Evolutionary conservation across 2,888 invertebrate species (phyloP).

Genomic region (Panopea generosa): DNA sequence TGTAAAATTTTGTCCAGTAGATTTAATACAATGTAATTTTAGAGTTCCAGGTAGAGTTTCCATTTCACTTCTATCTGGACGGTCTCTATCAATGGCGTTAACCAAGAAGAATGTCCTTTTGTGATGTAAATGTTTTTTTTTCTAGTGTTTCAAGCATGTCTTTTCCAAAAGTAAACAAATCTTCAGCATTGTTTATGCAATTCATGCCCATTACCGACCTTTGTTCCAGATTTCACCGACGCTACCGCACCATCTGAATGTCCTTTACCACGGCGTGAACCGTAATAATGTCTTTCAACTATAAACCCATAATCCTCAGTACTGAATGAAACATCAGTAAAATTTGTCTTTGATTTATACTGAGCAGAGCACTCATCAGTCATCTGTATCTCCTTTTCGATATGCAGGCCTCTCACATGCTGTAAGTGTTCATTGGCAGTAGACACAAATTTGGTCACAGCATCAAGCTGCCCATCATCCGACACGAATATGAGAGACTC

Average conservation of each 20-base stretch:
- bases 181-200: constrained; percentile 12
- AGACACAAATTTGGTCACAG: constrained; percentile 11
- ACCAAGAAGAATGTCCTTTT: constrained; percentile 16
- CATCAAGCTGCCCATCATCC: constrained; percentile 9
- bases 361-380: not conserved
- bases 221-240: constrained; percentile 5
- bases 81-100: constrained; percentile 1
- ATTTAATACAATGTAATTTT: too few species aligned
- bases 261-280: constrained; percentile 10
- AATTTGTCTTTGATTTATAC: constrained; percentile 1
- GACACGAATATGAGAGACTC: constrained; percentile 15
- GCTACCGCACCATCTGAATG: constrained; percentile 9
- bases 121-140: not conserved
- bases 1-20: too few species aligned
- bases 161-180: constrained; percentile 14
- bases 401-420: not conserved
- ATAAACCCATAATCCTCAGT: not conserved
- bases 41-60: not conserved
- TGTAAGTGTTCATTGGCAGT: constrained; percentile 15
- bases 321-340: constrained; percentile 4
- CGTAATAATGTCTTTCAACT: constrained; percentile 6
- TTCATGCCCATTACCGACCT: constrained; percentile 2
- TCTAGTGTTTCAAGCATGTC: not conserved
- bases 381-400: constrained; percentile 13
- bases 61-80: constrained; percentile 6